phyloP scores from a whole-genome alignment of 2,888 invertebrate genomes.

The Cryptus armator region DNA sequence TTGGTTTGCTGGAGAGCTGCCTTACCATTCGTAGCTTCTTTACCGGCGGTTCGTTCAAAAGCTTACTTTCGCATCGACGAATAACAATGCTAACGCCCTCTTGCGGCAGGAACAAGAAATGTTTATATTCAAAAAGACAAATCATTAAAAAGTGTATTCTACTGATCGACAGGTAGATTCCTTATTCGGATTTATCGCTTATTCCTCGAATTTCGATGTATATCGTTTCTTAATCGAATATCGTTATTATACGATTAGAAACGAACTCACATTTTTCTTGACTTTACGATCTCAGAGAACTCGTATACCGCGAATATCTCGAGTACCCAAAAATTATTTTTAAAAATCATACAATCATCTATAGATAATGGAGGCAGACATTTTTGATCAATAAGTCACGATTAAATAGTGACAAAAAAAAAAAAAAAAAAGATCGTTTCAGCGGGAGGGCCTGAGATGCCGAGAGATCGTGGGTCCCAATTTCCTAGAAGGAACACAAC shows the following conservation, averaged over 20 bases:
- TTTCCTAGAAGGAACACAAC: constrained; percentile 61
- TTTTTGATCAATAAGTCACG: constrained; percentile 55
- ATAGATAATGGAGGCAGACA: not conserved
- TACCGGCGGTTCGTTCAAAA: not conserved
- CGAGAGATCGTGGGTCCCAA: constrained; percentile 53
- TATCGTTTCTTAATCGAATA: not conserved
- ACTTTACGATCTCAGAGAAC: not conserved
- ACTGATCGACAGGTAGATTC: not conserved
- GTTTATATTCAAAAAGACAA: not conserved
- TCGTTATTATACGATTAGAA: not conserved
- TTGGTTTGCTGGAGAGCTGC: not conserved
- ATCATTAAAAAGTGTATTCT: not conserved
- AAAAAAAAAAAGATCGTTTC: constrained; percentile 34
- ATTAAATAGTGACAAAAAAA: constrained; percentile 54
- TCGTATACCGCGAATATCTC: not conserved
- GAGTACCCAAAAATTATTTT: not conserved
- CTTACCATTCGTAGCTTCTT: not conserved
- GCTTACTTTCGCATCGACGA: not conserved
- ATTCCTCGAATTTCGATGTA: not conserved
- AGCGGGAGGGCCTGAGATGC: constrained; percentile 46
- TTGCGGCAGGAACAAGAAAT: not conserved
- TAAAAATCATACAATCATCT: not conserved
- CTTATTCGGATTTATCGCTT: not conserved
- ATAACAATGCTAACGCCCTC: not conserved
- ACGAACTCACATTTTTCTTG: not conserved